Evolutionary conservation across 1,140 invertebrate genomes (phyloP).

Genomic region (Oedothorax gibbosus): DNA sequence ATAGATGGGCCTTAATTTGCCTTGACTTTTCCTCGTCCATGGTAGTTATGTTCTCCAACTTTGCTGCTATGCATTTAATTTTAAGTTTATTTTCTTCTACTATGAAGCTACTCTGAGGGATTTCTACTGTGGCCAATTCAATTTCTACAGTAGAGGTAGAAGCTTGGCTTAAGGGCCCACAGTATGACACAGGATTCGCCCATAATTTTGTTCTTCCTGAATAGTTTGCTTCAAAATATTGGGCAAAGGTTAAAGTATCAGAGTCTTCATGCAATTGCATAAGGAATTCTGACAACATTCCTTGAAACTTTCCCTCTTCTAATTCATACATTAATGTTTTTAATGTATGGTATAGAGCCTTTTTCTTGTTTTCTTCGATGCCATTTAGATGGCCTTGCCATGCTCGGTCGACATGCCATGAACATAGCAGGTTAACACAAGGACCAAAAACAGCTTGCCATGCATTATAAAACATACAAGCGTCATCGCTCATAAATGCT

Average conservation of each 20-base stretch:
- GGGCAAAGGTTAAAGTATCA: slow-evolving; percentile 8
- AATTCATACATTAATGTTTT: slow-evolving; percentile 40
- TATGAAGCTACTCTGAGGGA: not conserved
- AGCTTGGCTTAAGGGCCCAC: not conserved
- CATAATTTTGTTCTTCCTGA: not conserved
- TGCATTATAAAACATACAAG: slow-evolving; percentile 10
- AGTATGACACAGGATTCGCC: slow-evolving; percentile 3
- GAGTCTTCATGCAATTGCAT: slow-evolving; percentile 4
- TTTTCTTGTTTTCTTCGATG: not conserved
- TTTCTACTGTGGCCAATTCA: not conserved
- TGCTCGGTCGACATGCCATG: slow-evolving; percentile 20
- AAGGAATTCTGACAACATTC: not conserved
- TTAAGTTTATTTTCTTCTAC: not conserved
- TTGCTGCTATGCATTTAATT: not conserved
- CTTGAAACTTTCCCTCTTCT: not conserved
- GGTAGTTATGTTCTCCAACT: not conserved
- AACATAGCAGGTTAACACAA: slow-evolving; percentile 2
- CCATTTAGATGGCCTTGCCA: not conserved
- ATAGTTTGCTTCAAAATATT: slow-evolving; percentile 24
- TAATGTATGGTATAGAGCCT: not conserved
- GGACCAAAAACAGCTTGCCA: not conserved
- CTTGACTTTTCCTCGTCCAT: not conserved
- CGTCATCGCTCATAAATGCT: slow-evolving; percentile 36
- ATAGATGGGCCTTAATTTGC: not conserved
- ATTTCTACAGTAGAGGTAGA: not conserved